Conservation (phyloP, 1,140 invertebrate genomes). For the Melanaphis sacchari region DNA sequence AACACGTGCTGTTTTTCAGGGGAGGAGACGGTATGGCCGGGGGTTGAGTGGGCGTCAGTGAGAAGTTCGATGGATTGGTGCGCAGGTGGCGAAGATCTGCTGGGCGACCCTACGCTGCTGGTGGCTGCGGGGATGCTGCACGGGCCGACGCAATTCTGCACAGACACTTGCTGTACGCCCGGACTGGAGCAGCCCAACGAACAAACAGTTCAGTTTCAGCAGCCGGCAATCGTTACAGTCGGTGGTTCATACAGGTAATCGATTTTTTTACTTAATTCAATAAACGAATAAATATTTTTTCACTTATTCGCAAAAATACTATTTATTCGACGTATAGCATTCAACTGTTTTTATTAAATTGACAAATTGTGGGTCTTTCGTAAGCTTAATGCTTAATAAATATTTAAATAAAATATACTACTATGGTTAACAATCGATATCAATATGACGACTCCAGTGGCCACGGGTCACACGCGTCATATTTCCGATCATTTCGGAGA, state of each 20-base stretch:
- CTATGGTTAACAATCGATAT: background rate
- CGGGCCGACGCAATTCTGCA: constrained; percentile 53
- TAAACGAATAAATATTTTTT: background rate
- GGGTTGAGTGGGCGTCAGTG: constrained; percentile 54
- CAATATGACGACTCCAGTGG: too few relatives aligned
- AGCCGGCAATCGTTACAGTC: constrained; percentile 44
- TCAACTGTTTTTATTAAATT: too few relatives aligned
- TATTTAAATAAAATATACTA: background rate
- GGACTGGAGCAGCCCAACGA: constrained; percentile 46
- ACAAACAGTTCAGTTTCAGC: constrained; percentile 39
- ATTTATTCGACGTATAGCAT: too few relatives aligned
- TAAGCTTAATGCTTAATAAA: background rate
- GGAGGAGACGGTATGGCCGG: constrained; percentile 56
- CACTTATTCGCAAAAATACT: background rate
- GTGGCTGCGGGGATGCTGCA: constrained; percentile 55
- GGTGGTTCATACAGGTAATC: constrained; percentile 43
- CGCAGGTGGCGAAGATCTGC: constrained; percentile 55
- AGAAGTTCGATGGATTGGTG: constrained; percentile 53
- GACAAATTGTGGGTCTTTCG: too few relatives aligned
- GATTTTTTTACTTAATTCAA: background rate
- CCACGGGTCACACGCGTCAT: too few relatives aligned
- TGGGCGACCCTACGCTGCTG: constrained; percentile 53
- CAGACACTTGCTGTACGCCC: constrained; percentile 57
- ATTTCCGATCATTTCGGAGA: too few relatives aligned
- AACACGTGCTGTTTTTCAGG: background rate